A percentile compares a stretch with the other conserved stretches of the same genome.
Conservation (phyloP, 1,140 invertebrate genomes). For the Drosophila grimshawi region DNA sequence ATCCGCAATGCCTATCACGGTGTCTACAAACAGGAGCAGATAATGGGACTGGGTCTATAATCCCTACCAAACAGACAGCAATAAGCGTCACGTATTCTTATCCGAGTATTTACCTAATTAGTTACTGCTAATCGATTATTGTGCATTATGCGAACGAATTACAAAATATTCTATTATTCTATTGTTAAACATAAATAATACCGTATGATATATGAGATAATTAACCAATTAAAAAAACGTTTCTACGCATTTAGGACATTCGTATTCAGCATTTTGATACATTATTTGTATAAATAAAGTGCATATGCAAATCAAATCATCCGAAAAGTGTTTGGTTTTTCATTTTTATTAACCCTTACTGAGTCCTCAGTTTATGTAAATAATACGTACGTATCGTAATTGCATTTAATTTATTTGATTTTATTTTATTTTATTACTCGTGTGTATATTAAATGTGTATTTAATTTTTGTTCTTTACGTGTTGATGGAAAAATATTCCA, state of each 20-base stretch:
- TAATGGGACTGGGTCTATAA: conserved; percentile 75
- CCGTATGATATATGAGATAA: conserved; percentile 35
- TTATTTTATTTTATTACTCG: conserved; percentile 26
- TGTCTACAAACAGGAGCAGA: conserved; percentile 95
- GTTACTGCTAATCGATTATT: conserved; percentile 47
- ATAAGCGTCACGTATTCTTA: conserved; percentile 21
- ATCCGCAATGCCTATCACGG: conserved; percentile 98
- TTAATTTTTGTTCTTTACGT: conserved; percentile 56
- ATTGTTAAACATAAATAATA: conserved; percentile 65
- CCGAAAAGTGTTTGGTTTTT: conserved; percentile 10
- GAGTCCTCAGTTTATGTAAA: neutral
- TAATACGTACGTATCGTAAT: conserved; percentile 31
- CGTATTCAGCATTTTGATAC: conserved; percentile 70
- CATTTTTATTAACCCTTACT: neutral
- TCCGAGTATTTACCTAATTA: conserved; percentile 42
- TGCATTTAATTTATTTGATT: conserved; percentile 42
- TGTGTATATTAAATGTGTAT: conserved; percentile 59
- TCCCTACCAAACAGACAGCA: neutral
- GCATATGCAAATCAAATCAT: conserved; percentile 65
- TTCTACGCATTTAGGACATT: conserved; percentile 41
- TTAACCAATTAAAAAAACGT: conserved; percentile 44
- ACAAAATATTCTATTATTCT: conserved; percentile 48
- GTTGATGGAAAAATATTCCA: conserved; percentile 60
- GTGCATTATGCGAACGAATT: conserved; percentile 47
- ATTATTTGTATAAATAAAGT: conserved; percentile 66